A percentile compares a stretch with the other conserved stretches of the same genome.
phyloP scores from a whole-genome alignment of 2,888 invertebrate species.

The Prosopocoilus inquinatus region DNA sequence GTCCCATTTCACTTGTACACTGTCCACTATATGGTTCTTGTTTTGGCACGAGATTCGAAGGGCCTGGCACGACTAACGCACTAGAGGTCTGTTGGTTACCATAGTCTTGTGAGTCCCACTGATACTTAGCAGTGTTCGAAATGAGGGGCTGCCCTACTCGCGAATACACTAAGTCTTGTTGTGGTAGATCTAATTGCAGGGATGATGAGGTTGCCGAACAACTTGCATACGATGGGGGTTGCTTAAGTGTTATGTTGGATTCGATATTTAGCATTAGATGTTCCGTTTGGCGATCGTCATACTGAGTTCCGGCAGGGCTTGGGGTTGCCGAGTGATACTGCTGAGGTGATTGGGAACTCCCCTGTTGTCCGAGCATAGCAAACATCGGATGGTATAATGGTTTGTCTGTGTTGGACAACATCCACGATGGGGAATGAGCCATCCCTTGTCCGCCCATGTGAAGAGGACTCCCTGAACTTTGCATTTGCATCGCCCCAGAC shows the following conservation, averaged over 20 bases:
- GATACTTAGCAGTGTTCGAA: slow-evolving; percentile 61
- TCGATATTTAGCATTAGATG: slow-evolving; percentile 62
- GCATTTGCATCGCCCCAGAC: slow-evolving; percentile 50
- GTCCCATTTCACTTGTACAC: slow-evolving; percentile 44
- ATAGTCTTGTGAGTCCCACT: slow-evolving; percentile 63
- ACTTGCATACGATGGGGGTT: slow-evolving; percentile 62
- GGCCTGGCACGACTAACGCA: slow-evolving; percentile 56
- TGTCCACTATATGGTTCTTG: slow-evolving; percentile 60
- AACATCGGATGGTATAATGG: slow-evolving; percentile 64
- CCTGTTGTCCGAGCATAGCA: slow-evolving; percentile 59
- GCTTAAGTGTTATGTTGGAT: slow-evolving; percentile 58
- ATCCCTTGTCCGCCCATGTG: slow-evolving; percentile 49
- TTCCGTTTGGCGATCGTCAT: slow-evolving; percentile 67
- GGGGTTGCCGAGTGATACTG: slow-evolving; percentile 52
- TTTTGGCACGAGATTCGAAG: slow-evolving; percentile 66
- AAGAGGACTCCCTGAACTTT: slow-evolving; percentile 42
- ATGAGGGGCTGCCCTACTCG: slow-evolving; percentile 54
- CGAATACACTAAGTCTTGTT: slow-evolving; percentile 58
- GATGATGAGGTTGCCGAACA: slow-evolving; percentile 50
- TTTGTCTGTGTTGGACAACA: slow-evolving; percentile 67
- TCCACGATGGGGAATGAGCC: slow-evolving; percentile 67
- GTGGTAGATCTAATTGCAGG: slow-evolving; percentile 54
- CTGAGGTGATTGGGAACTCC: slow-evolving; percentile 56
- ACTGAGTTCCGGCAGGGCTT: slow-evolving; percentile 58
- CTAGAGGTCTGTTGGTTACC: slow-evolving; percentile 52